These are phyloP conservation scores for Theretra japonica DNA, from an alignment of 2,888 invertebrate species.

Conservation along the genomic window DNA sequence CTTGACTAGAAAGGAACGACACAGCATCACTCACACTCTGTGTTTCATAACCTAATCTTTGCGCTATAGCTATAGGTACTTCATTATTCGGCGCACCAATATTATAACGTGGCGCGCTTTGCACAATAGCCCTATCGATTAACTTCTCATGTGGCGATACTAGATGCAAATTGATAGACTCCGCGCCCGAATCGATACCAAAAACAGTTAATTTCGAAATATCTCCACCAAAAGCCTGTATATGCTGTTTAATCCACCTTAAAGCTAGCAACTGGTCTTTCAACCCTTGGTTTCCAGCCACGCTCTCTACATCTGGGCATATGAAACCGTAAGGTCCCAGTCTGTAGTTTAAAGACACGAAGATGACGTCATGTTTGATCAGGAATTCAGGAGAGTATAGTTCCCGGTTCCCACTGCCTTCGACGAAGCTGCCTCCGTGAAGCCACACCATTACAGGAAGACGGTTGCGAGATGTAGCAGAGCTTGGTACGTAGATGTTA, in stretches of 20 bases:
- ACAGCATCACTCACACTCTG: constrained; percentile 9
- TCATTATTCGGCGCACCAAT: constrained; percentile 2
- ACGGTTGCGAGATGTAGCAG: constrained; percentile 40
- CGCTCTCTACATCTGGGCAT: constrained; percentile 43
- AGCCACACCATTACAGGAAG: constrained; percentile 56
- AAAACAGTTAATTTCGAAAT: constrained; percentile 35
- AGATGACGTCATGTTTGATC: constrained; percentile 47
- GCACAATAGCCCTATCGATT: constrained; percentile 37
- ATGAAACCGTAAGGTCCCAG: constrained; percentile 52
- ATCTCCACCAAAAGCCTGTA: constrained; percentile 49
- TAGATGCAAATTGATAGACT: constrained; percentile 43
- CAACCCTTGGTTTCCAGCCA: constrained; percentile 53
- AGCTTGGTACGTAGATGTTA: constrained; percentile 83
- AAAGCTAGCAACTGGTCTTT: constrained; percentile 49
- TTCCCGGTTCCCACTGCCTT: constrained; percentile 40
- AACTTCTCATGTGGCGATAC: constrained; percentile 40
- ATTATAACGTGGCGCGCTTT: constrained; percentile 8
- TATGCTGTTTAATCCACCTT: constrained; percentile 50
- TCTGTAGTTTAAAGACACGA: constrained; percentile 49
- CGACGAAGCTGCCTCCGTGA: constrained; percentile 51
- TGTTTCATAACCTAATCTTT: constrained; percentile 22
- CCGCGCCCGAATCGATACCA: constrained; percentile 45
- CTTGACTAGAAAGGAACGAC: constrained; percentile 11
- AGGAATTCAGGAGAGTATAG: constrained; percentile 30
- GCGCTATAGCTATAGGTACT: constrained; percentile 17